Conservation (phyloP, 2,888 invertebrate genomes). For the Galeopsomyia nigrocyanea region DNA sequence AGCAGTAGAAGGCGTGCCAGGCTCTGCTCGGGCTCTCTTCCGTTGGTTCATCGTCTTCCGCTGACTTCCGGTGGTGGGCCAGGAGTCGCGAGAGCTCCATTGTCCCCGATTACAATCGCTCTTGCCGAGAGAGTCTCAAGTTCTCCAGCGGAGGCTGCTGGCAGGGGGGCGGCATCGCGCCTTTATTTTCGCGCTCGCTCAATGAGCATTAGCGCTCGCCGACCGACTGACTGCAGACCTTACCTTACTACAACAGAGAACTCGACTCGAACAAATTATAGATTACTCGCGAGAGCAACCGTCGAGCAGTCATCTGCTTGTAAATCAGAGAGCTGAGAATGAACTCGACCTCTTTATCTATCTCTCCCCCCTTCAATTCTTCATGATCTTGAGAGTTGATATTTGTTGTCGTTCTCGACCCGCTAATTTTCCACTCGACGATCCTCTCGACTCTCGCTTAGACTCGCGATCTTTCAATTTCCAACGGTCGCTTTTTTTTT, state of each 20-base stretch:
- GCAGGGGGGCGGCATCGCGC: conserved; percentile 46
- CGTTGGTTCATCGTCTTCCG: conserved; percentile 68
- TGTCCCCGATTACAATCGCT: conserved; percentile 47
- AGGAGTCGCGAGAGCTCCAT: conserved; percentile 38
- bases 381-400: conserved; percentile 24
- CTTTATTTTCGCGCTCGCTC: conserved; percentile 47
- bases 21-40: conserved; percentile 59
- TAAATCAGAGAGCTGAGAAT: conserved; percentile 52
- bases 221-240: too few relatives aligned
- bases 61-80: conserved; percentile 67
- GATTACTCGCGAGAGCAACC: conserved; percentile 61
- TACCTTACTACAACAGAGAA: conserved; percentile 45
- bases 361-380: conserved; percentile 48
- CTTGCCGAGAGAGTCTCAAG: conserved; percentile 60
- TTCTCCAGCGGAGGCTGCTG: conserved; percentile 65
- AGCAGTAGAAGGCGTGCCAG: conserved; percentile 42
- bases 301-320: conserved; percentile 65
- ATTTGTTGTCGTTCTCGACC: background rate
- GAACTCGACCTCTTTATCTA: conserved; percentile 52
- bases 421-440: conserved; percentile 28
- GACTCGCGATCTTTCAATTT: conserved; percentile 6
- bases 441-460: conserved; percentile 2
- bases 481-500: conserved; percentile 16
- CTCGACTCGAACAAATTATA: conserved; percentile 66
- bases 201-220: conserved; percentile 59